Conservation (phyloP, 2,888 invertebrate species). For the Tyria jacobaeae region DNA sequence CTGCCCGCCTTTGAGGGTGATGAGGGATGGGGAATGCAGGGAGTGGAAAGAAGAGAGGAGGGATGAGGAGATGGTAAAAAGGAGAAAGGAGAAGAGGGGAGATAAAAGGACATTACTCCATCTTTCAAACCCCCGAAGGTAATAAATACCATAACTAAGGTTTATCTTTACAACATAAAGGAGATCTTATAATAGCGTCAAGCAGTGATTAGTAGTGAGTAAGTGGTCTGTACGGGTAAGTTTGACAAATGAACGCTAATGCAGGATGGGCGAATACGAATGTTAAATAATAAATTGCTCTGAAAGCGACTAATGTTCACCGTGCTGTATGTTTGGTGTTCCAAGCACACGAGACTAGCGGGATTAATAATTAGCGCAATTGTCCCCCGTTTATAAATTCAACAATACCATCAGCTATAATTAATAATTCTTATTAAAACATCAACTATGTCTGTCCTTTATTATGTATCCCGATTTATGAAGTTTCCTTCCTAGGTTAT, state of each 20-base stretch:
- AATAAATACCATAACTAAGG: slow-evolving; percentile 2
- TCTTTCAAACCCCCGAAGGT: not conserved
- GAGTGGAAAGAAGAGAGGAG: too few relatives aligned
- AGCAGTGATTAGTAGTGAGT: slow-evolving; percentile 37
- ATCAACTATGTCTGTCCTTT: not conserved
- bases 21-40: too few relatives aligned
- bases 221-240: slow-evolving; percentile 27
- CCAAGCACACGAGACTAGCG: slow-evolving; percentile 20
- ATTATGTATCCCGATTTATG: too few relatives aligned
- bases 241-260: slow-evolving; percentile 59
- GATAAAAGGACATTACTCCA: not conserved
- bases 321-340: slow-evolving; percentile 26
- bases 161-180: slow-evolving; percentile 26
- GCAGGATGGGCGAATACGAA: slow-evolving; percentile 49
- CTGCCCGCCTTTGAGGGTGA: too few relatives aligned
- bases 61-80: too few relatives aligned
- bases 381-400: not conserved
- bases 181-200: slow-evolving; percentile 33
- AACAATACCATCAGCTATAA: not conserved
- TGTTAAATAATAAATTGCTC: slow-evolving; percentile 60
- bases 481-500: too few relatives aligned
- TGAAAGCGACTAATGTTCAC: slow-evolving; percentile 42
- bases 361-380: not conserved
- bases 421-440: not conserved
- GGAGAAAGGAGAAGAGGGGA: too few relatives aligned